Evolutionary conservation across 2,113 vertebrate genomes (phyloP).

Genomic region (Podocnemis expansa): DNA sequence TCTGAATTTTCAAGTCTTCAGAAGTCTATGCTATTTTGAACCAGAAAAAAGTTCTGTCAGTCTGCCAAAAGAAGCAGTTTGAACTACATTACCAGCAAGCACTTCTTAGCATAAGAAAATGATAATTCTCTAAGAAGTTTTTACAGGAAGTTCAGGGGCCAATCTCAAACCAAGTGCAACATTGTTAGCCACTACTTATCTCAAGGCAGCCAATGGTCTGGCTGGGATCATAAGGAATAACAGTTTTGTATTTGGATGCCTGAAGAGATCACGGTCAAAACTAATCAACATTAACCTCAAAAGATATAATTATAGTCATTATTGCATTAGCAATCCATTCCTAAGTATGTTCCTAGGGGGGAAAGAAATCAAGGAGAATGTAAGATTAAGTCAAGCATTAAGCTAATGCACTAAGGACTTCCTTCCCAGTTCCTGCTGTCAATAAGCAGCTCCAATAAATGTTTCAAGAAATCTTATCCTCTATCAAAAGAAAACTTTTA

Average conservation of each 20-base stretch:
- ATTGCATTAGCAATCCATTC: background rate
- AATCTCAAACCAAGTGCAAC: background rate
- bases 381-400: background rate
- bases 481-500: background rate
- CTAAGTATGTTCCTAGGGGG: background rate
- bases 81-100: background rate
- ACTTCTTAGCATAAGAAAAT: background rate
- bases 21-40: background rate
- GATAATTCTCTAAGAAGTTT: background rate
- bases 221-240: background rate
- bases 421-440: background rate
- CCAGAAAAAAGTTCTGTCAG: background rate
- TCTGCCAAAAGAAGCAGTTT: background rate
- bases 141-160: background rate
- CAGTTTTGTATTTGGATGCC: background rate
- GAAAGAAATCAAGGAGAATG: accelerated
- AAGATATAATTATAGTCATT: background rate
- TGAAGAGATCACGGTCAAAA: background rate
- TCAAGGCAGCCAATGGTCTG: background rate
- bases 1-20: background rate
- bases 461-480: background rate
- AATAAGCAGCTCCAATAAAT: background rate
- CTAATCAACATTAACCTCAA: background rate
- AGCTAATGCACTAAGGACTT: background rate
- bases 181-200: background rate